These are phyloP conservation scores for Cephalopterus ornatus DNA, from an alignment of 2,113 vertebrate genomes.

Conservation along the genomic window DNA sequence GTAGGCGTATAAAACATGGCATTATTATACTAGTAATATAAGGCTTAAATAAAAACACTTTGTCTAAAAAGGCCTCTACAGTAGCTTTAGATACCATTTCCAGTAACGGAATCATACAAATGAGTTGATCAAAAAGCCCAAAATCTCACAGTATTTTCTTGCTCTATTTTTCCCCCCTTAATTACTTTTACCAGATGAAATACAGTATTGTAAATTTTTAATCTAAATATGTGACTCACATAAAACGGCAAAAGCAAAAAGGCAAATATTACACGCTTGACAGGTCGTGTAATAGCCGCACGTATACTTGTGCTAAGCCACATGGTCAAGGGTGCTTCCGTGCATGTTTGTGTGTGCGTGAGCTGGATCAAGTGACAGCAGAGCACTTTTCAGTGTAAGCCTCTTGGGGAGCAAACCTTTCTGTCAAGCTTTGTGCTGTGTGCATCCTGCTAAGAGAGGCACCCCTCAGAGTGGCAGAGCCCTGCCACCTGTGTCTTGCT, in stretches of 20 bases:
- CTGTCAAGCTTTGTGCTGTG: background rate
- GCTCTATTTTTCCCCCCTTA: background rate
- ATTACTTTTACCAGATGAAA: background rate
- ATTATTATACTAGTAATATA: slow-evolving; percentile 60
- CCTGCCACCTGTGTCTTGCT: accelerated
- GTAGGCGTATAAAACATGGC: slow-evolving; percentile 57
- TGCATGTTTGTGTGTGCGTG: no score
- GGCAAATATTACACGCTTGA: background rate
- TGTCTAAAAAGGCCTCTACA: background rate
- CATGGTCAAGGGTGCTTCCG: no score
- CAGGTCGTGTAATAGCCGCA: background rate
- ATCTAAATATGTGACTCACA: background rate
- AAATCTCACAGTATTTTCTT: background rate
- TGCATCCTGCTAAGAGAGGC: background rate
- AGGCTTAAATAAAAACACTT: slow-evolving; percentile 48
- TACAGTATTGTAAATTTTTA: background rate
- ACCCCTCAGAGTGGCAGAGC: no score
- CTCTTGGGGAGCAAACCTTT: background rate
- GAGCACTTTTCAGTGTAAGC: background rate
- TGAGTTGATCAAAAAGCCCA: background rate
- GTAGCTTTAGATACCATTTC: slow-evolving; percentile 10
- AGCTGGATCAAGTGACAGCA: background rate
- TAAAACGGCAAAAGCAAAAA: background rate
- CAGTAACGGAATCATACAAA: slow-evolving; percentile 34
- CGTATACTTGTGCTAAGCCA: background rate